Evolutionary conservation across 2,113 vertebrate genomes (phyloP).

Genomic region (Suricata suricatta): DNA sequence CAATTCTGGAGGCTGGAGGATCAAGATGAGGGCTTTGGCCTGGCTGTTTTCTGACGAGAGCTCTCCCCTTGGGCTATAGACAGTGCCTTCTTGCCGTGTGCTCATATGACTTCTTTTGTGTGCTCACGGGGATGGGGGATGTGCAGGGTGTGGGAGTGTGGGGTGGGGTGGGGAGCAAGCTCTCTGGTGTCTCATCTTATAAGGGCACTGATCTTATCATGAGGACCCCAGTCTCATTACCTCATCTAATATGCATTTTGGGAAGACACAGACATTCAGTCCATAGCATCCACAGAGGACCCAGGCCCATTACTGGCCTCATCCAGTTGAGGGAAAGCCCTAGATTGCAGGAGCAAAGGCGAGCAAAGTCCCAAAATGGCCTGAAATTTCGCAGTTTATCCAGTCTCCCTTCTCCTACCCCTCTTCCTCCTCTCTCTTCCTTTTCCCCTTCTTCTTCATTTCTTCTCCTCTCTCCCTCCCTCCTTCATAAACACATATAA

Average conservation of each 20-base stretch:
- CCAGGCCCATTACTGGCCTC: too few species aligned
- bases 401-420: not conserved
- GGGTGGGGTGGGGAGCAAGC: not conserved
- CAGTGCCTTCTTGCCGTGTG: too few species aligned
- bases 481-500: not conserved
- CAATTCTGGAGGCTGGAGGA: not conserved
- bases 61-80: not conserved
- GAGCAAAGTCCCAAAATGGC: not conserved
- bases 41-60: not conserved
- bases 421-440: not conserved
- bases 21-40: not conserved
- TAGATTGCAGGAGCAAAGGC: not conserved
- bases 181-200: not conserved
- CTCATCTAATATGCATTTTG: not conserved
- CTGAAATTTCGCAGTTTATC: not conserved
- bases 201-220: not conserved
- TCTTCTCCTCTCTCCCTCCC: not conserved
- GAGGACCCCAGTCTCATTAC: not conserved
- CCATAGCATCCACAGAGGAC: not conserved
- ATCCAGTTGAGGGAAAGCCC: not conserved
- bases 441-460: too few species aligned
- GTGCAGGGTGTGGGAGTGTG: not conserved
- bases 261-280: too few species aligned
- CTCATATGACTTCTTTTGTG: not conserved
- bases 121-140: too few species aligned